Base-by-base conservation (phyloP, 2,113 vertebrate genomes). In the Phoenicopterus ruber region DNA sequence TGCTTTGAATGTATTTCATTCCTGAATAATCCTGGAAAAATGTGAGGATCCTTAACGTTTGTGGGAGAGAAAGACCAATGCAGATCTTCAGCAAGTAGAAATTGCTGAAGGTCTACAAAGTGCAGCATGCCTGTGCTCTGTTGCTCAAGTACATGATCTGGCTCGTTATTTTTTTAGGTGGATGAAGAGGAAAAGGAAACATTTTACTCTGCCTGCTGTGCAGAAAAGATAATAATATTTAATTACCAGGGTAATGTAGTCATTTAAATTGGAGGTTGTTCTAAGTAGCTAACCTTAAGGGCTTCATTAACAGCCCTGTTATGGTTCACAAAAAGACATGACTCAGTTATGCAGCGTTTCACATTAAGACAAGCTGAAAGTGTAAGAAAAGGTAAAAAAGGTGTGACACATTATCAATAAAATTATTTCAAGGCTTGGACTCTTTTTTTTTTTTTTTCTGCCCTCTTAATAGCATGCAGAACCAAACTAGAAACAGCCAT, bases 261-360 rank as follows among this genome's bases (percentile, higher is more conserved):
- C 22, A 59, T 96, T 94, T 87, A 83, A 95, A 74, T 94, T 80
- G 83, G 62, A 89, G n/a, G 28, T 79, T 87, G 9, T 82, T 96
- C 46, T 91, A 67, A 96, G 74, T n/a, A 92, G 46, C 24, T 93
- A 82, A 70, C 78, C 67, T 80, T 84, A 66, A 92, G 70, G 46
- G 58, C 24, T 91, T 88, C 73, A 49, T 87, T 90, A 89, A 58
- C n/a, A 95, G 12, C 10, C 14, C 58, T 88, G 50, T 73, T 77
- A 77, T 2, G 14, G 32, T 81, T 96, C 69, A 66, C 73, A 77
- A 57, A 70, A 89, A 85, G 49, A 57, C 62, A 40, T 72, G 36
- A 66, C 42, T 95, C 5, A 0, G 11, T 91, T 87, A 57, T 0
- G 0, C 54, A 59, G 8, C 11, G 5, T 62, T 89, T 95, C 66